These are phyloP conservation scores for Seriola rivoliana DNA, from an alignment of 2,113 vertebrate species.

Conservation along the genomic window DNA sequence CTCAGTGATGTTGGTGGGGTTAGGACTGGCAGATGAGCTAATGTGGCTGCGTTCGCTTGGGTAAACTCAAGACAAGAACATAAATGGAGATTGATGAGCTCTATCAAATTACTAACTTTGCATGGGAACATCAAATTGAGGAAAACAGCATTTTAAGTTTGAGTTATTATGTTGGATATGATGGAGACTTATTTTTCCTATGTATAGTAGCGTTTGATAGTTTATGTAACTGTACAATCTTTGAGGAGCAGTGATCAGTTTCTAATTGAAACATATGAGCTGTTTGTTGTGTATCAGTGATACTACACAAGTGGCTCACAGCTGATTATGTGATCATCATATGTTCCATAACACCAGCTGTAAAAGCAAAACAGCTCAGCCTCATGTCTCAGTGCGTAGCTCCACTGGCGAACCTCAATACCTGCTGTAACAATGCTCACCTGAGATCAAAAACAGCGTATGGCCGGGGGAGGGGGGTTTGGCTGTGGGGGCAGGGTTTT, in stretches of 20 bases:
- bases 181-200: conserved; percentile 1
- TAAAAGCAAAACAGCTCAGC: conserved; percentile 32
- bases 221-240: neutral
- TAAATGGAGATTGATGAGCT: conserved; percentile 61
- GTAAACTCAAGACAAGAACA: conserved; percentile 51
- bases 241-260: neutral
- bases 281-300: conserved; percentile 45
- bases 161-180: conserved; percentile 9
- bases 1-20: conserved; percentile 64
- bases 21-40: conserved; percentile 62
- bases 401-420: conserved; percentile 35
- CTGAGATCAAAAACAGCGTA: conserved; percentile 71
- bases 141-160: conserved; percentile 10
- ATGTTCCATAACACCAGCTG: conserved; percentile 38
- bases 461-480: neutral
- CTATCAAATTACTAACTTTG: conserved; percentile 29
- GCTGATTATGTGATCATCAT: conserved; percentile 27
- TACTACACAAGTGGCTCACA: conserved; percentile 22
- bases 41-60: conserved; percentile 53
- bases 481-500: conserved; percentile 6
- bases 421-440: conserved; percentile 59
- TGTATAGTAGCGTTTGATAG: conserved; percentile 5
- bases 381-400: conserved; percentile 31
- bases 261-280: conserved; percentile 20
- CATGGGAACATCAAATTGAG: conserved; percentile 37